Base-by-base conservation (phyloP, 37 sponge, comb jelly and placozoan species). In the Diacarnus erythraeanus region DNA sequence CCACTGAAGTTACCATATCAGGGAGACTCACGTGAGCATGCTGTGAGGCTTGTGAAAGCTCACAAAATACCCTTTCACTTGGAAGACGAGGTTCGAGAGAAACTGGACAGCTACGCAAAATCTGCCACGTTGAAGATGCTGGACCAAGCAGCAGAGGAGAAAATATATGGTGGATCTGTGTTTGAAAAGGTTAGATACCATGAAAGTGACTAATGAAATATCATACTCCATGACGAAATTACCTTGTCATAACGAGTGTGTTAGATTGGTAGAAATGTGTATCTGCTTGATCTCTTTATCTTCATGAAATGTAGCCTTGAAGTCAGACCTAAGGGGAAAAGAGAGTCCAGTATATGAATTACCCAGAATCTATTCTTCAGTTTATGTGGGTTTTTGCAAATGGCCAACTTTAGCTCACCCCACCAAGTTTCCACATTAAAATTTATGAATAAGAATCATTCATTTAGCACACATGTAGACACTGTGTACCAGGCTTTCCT, bases 41-140 rank as follows among this genome's bases (percentile, higher is more conserved):
- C 76, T n/a, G 29, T 63, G 57, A 47, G 83, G 44, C 77, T 84
- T 12, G 76, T 92, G 26, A 73, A 42, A 20, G 60, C 51, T 6
- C 81, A 89, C 86, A 76, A 65, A 9, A 51, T 92, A 1, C 93
- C 93, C 3, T 74, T 40, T n/a, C 85, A 92, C 61, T 44, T 92
- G 64, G 76, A 91, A 42, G 76, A 79, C 8, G 84, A 83, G 17
- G 57, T 91, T 38, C 25, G 38, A 3, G 63, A 44, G 20, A 60
- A 83, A 27, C 65, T 91, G 57, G 38, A 59, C 23, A 35, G 6
- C 33, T 88, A 83, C 40, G 64, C 39, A 22, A 29, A 69, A 20
- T 38, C 42, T 1, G 74, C 63, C 57, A 44, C 80, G 22, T 37
- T 60, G 20, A 20, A 66, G 21, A 12, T 33, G 36, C 2, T 39